Percentiles rank a stretch among this genome's conserved stretches.
These are phyloP conservation scores for Odontophorus gujanensis DNA, from an alignment of 2,113 vertebrate species.

Conservation along the genomic window DNA sequence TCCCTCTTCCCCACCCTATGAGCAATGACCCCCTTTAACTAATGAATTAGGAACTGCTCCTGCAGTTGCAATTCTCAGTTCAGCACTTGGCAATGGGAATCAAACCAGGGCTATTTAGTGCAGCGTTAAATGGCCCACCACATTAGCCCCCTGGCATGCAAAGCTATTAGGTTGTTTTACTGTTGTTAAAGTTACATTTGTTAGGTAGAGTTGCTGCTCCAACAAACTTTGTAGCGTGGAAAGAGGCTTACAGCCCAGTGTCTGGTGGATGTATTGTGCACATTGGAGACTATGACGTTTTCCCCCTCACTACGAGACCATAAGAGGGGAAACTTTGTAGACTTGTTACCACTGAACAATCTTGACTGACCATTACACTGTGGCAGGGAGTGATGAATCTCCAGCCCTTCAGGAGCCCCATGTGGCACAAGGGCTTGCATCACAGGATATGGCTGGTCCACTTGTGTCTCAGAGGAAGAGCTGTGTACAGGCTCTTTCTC, in stretches of 20 bases:
- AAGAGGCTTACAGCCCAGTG: not conserved
- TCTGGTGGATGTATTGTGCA: not conserved
- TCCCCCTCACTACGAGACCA: not conserved
- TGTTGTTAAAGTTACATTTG: slow-evolving; percentile 85
- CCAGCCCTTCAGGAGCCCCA: not conserved
- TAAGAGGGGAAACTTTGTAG: not conserved
- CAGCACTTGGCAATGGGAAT: slow-evolving; percentile 82
- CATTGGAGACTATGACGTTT: not conserved
- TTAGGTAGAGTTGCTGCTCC: slow-evolving; percentile 80
- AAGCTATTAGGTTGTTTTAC: slow-evolving; percentile 84
- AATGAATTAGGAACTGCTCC: slow-evolving; percentile 80
- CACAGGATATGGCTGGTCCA: accelerated
- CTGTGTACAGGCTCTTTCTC: accelerated
- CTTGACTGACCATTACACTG: not conserved
- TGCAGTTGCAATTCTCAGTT: slow-evolving; percentile 83
- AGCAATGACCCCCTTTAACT: slow-evolving; percentile 86
- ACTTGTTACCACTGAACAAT: not conserved
- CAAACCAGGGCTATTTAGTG: slow-evolving; percentile 83
- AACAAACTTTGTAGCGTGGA: slow-evolving; percentile 64
- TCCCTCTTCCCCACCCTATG: slow-evolving; percentile 68
- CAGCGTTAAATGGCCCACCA: slow-evolving; percentile 82
- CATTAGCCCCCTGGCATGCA: slow-evolving; percentile 85
- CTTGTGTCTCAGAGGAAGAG: accelerated
- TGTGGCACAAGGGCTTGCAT: no score
- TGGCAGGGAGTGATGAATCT: not conserved